Conservation (phyloP, 2,113 vertebrate genomes). For the human (Homo sapiens) region GRCh38 chr21:24755501-24756000, state of each 20-base stretch:
- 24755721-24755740: background rate
- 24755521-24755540: background rate
- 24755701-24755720: background rate
- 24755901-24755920: background rate
- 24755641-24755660: background rate
- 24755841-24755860: background rate
- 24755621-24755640: background rate
- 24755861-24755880: background rate
- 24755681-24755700: too few relatives aligned
- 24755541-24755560: background rate
- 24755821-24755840: background rate
- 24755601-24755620: background rate
- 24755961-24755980: background rate
- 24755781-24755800: background rate
- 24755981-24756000: background rate
- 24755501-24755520: background rate
- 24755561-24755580: background rate
- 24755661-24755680: too few relatives aligned
- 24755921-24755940: background rate
- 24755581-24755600: background rate
- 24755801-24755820: background rate
- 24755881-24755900: background rate
- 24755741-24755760: background rate
- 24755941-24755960: background rate
- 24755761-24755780: background rate